These are phyloP conservation scores for Trichopoda pennipes DNA, from an alignment of 2,888 invertebrate genomes.

Conservation along the genomic window DNA sequence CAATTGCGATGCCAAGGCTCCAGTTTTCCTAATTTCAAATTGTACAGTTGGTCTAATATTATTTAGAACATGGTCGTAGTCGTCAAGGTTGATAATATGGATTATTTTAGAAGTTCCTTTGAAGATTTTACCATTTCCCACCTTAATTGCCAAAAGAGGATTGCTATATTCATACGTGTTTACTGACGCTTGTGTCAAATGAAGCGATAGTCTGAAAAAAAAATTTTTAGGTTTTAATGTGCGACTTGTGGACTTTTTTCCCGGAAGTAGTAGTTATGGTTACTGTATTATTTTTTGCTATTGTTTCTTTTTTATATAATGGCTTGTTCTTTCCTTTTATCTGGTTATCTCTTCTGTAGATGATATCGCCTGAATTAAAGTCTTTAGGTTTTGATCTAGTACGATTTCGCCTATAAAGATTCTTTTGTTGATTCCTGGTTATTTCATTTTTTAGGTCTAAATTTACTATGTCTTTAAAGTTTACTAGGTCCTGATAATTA, in stretches of 20 bases:
- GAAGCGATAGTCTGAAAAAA: conserved; percentile 12
- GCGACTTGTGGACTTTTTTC: too few relatives aligned
- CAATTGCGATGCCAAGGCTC: too few relatives aligned
- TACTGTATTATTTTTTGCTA: too few relatives aligned
- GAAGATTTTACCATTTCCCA: conserved; percentile 15
- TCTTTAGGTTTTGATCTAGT: too few relatives aligned
- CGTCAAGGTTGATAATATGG: conserved; percentile 13
- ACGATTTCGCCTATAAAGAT: conserved; percentile 7
- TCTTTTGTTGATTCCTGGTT: conserved; percentile 60
- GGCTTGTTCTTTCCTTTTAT: too few relatives aligned
- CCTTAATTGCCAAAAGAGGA: conserved; percentile 3
- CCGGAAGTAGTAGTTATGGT: too few relatives aligned
- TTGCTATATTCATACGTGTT: conserved; percentile 24
- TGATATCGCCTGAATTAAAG: too few relatives aligned
- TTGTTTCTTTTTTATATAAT: too few relatives aligned
- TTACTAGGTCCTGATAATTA: conserved; percentile 62
- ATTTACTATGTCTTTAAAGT: conserved; percentile 64
- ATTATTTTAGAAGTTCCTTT: conserved; percentile 20
- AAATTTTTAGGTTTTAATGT: conserved; percentile 5
- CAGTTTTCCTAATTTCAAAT: too few relatives aligned
- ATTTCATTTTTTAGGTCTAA: conserved; percentile 56
- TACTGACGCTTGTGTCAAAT: conserved; percentile 24
- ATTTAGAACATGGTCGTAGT: too few relatives aligned
- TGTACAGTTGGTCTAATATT: too few relatives aligned
- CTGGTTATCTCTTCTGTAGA: too few relatives aligned